Evolutionary conservation across 2,113 vertebrate genomes (phyloP).

Genomic region (Carollia perspicillata): DNA sequence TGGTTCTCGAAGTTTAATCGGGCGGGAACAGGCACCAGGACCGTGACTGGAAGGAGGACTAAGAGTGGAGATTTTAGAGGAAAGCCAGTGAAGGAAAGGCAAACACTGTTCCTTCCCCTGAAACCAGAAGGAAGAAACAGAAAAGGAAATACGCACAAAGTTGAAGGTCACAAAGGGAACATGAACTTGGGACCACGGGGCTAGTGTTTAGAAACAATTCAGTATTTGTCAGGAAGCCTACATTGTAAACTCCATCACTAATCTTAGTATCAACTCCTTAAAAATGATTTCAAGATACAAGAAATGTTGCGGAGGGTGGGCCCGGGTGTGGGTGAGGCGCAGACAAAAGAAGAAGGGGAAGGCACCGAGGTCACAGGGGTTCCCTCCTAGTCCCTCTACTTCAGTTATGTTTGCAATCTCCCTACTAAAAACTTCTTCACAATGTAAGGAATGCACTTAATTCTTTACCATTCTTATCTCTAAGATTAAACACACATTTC

Average conservation of each 20-base stretch:
- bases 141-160: not conserved
- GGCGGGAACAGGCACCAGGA: not conserved
- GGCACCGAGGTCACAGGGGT: no score
- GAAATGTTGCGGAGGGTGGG: not conserved
- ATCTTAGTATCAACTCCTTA: not conserved
- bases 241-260: not conserved
- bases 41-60: no score
- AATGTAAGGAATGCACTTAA: not conserved
- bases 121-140: not conserved
- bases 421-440: not conserved
- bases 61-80: not conserved
- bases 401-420: not conserved
- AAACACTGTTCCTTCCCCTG: no score
- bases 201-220: no score
- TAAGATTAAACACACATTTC: not conserved
- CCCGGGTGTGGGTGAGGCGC: accelerated
- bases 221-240: not conserved
- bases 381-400: not conserved
- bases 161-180: not conserved
- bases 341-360: not conserved
- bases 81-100: not conserved
- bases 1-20: not conserved
- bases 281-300: not conserved
- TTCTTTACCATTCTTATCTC: not conserved
- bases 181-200: not conserved